A percentile compares a stretch with the other conserved stretches of the same genome.
Evolutionary conservation across 1,140 invertebrate genomes (phyloP).

Genomic region (Hypothenemus hampei): DNA sequence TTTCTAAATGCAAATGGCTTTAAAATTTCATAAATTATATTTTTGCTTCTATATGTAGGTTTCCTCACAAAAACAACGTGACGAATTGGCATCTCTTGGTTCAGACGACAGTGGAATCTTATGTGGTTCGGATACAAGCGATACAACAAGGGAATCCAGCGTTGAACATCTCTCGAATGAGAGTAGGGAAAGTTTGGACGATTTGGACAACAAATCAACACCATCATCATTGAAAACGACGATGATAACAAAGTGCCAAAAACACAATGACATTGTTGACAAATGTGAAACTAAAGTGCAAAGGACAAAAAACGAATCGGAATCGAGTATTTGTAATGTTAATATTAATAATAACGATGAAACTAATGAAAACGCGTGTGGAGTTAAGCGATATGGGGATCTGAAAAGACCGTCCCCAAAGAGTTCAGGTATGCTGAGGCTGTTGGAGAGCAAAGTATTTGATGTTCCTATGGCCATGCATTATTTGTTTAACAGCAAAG

Average conservation of each 20-base stretch:
- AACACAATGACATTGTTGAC: neutral
- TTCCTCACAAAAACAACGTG: conserved; percentile 43
- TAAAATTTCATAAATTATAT: too few relatives aligned
- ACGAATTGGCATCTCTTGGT: conserved; percentile 69
- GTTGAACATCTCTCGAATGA: conserved; percentile 49
- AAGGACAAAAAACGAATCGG: conserved; percentile 11
- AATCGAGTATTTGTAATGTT: conserved; percentile 6
- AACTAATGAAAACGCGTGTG: neutral
- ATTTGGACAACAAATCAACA: too few relatives aligned
- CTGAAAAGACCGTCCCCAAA: conserved; percentile 24
- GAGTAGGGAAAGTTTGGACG: conserved; percentile 60
- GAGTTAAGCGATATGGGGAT: neutral
- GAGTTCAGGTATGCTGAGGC: conserved; percentile 61
- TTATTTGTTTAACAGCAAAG: conserved; percentile 98
- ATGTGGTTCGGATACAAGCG: conserved; percentile 60
- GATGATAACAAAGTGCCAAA: too few relatives aligned
- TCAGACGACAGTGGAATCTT: conserved; percentile 83
- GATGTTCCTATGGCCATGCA: conserved; percentile 97
- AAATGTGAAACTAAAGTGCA: conserved; percentile 9
- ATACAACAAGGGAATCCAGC: conserved; percentile 41
- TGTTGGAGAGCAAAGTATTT: conserved; percentile 96
- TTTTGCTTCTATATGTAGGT: too few relatives aligned
- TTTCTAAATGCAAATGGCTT: too few relatives aligned
- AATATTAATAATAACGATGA: conserved; percentile 12
- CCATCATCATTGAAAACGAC: too few relatives aligned